phyloP scores from a whole-genome alignment of 2,797 vertebrate species.

The Spondyliosoma cantharus region DNA sequence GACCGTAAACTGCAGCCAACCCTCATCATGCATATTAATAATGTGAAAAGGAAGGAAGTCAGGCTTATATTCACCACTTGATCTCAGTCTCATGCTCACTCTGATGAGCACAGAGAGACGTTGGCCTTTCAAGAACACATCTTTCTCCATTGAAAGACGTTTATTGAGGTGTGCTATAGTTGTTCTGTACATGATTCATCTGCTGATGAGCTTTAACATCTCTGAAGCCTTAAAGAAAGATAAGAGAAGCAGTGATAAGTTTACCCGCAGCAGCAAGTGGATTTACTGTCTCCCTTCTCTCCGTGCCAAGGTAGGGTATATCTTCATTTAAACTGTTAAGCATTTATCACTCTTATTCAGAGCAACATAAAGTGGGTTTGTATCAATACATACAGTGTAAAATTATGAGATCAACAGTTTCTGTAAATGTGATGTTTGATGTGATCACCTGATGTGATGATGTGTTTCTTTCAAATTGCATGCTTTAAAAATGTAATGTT shows the following conservation, averaged over 20 bases:
- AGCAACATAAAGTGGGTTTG: too few relatives aligned
- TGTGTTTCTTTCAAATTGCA: too few relatives aligned
- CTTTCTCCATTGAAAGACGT: neutral
- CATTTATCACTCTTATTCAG: neutral
- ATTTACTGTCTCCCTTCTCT: constrained; percentile 8
- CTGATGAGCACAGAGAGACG: neutral
- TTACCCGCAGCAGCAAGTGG: neutral
- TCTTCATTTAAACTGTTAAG: neutral
- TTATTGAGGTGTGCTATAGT: neutral
- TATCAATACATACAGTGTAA: too few relatives aligned
- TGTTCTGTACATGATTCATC: neutral
- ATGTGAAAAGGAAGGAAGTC: neutral
- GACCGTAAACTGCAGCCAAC: too few relatives aligned
- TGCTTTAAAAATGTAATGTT: neutral
- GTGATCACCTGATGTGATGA: neutral
- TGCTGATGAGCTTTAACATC: neutral
- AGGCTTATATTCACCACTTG: neutral
- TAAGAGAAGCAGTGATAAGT: constrained; percentile 4
- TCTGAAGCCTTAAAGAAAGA: neutral
- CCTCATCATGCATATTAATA: neutral
- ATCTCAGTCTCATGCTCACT: neutral
- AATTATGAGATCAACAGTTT: too few relatives aligned
- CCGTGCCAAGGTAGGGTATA: neutral
- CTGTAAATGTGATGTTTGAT: too few relatives aligned
- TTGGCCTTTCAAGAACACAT: neutral